A percentile compares a stretch with the other conserved stretches of the same genome.
Evolutionary conservation across 2,888 invertebrate genomes (phyloP).

Genomic region (Cerastis leucographa): DNA sequence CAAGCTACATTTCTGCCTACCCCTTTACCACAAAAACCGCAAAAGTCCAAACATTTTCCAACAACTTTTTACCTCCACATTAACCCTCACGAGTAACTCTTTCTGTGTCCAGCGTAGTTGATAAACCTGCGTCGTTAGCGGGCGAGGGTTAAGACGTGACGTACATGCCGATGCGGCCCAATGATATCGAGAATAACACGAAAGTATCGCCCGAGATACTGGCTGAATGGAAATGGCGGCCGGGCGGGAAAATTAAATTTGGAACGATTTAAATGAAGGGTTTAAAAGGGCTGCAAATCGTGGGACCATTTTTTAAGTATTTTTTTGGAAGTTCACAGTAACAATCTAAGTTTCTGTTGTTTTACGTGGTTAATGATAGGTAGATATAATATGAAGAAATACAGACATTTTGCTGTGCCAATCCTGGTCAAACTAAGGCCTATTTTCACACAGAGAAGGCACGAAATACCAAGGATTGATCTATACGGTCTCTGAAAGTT

Average conservation of each 20-base stretch:
- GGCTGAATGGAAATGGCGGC: constrained; percentile 54
- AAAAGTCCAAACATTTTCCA: constrained; percentile 11
- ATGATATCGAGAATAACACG: constrained; percentile 65
- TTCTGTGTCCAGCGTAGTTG: constrained; percentile 64
- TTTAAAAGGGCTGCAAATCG: constrained; percentile 9
- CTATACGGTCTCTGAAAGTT: not conserved
- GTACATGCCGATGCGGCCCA: constrained; percentile 60
- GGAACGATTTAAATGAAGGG: constrained; percentile 43
- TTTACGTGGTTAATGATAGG: not conserved
- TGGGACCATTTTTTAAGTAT: not conserved
- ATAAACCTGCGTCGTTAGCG: constrained; percentile 71
- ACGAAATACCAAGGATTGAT: too few relatives aligned
- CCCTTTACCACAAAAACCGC: not conserved
- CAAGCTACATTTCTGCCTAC: not conserved
- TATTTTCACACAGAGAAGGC: not conserved
- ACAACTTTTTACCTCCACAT: constrained; percentile 42
- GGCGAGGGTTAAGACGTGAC: constrained; percentile 71
- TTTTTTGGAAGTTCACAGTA: too few relatives aligned
- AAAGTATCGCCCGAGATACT: constrained; percentile 57
- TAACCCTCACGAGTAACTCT: constrained; percentile 57
- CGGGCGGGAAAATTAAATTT: constrained; percentile 47
- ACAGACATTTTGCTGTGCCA: not conserved
- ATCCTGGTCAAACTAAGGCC: not conserved
- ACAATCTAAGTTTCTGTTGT: too few relatives aligned
- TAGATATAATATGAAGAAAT: not conserved